Conservation (phyloP, 2,888 invertebrate genomes). For the Volucella inflata region DNA sequence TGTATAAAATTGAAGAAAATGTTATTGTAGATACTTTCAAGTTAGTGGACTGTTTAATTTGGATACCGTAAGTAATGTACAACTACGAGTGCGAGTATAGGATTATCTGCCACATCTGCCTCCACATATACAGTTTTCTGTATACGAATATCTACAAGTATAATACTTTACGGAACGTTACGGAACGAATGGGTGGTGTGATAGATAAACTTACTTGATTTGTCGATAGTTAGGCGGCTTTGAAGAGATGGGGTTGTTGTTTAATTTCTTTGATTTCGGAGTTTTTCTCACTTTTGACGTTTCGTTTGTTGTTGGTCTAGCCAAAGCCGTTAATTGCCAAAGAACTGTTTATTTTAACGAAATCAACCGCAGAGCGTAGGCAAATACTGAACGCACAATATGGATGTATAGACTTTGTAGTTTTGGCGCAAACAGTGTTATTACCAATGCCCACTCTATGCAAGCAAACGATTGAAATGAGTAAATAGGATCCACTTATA, state of each 20-base stretch:
- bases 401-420: slow-evolving; percentile 23
- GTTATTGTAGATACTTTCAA: slow-evolving; percentile 52
- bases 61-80: slow-evolving; percentile 26
- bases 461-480: slow-evolving; percentile 16
- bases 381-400: slow-evolving; percentile 43
- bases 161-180: too few relatives aligned
- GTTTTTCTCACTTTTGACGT: slow-evolving; percentile 4
- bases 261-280: slow-evolving; percentile 35
- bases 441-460: slow-evolving; percentile 22
- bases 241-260: slow-evolving; percentile 42
- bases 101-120: neutral
- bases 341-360: slow-evolving; percentile 67
- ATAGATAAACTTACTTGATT: slow-evolving; percentile 65
- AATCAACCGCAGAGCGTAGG: slow-evolving; percentile 25
- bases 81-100: too few relatives aligned
- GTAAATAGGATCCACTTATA: slow-evolving; percentile 48
- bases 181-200: slow-evolving; percentile 6
- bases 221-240: slow-evolving; percentile 28
- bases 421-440: slow-evolving; percentile 47
- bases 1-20: slow-evolving; percentile 53
- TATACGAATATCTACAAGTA: too few relatives aligned
- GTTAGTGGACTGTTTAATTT: slow-evolving; percentile 33
- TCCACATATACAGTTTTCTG: neutral
- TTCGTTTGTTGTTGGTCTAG: slow-evolving; percentile 47
- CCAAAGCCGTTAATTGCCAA: slow-evolving; percentile 60